These are phyloP conservation scores for Bungarus multicinctus DNA, from an alignment of 2,113 vertebrate species.

Conservation along the genomic window DNA sequence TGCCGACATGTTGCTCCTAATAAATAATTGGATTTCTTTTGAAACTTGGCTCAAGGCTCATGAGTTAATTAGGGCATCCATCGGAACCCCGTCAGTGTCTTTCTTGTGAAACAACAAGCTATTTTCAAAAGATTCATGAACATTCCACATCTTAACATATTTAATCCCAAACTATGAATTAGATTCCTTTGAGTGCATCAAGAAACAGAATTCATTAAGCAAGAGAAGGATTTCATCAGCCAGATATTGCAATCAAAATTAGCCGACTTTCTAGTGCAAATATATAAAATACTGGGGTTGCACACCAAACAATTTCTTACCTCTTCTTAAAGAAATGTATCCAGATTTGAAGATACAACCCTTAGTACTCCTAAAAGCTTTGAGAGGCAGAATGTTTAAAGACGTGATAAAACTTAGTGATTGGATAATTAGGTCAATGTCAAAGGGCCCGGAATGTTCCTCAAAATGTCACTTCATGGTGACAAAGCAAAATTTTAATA, in stretches of 20 bases:
- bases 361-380: background rate
- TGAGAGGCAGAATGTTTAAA: background rate
- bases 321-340: background rate
- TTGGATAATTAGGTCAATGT: background rate
- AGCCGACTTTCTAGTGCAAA: background rate
- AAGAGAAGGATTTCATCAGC: background rate
- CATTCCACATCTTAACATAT: background rate
- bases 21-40: no score
- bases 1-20: no score
- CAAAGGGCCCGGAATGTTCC: background rate
- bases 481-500: background rate
- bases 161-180: constrained; percentile 6
- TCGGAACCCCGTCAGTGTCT: accelerated
- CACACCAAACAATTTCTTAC: background rate
- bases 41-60: no score
- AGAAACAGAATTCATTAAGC: background rate
- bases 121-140: background rate
- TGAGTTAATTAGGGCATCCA: no score
- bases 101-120: background rate
- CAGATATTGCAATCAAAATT: background rate
- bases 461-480: background rate
- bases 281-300: background rate
- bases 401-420: background rate
- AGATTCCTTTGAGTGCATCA: constrained; percentile 15
- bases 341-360: background rate